Evolutionary conservation across 2,888 invertebrate genomes (phyloP).

Genomic region (Sepiola atlantica): DNA sequence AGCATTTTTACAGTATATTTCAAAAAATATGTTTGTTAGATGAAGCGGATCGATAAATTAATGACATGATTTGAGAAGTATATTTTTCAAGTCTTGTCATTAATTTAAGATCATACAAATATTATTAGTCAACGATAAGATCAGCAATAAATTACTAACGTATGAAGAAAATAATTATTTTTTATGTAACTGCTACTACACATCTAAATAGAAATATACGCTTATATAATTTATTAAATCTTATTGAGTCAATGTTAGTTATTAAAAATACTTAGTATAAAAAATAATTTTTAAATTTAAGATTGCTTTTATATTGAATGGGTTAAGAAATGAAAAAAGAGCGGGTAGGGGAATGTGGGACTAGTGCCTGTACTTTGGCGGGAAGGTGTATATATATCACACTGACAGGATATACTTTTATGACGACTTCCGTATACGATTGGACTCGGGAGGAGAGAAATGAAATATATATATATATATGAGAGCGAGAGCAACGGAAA

Average conservation of each 20-base stretch:
- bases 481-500: neutral
- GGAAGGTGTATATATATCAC: neutral
- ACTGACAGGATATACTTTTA: constrained; percentile 32
- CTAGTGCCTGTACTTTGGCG: neutral
- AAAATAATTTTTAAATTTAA: neutral
- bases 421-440: constrained; percentile 32
- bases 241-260: neutral
- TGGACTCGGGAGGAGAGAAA: neutral
- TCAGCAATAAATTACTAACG: neutral
- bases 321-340: neutral
- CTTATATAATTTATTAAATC: neutral
- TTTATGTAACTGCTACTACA: neutral
- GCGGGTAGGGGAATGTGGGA: neutral
- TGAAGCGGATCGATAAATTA: neutral
- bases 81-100: neutral
- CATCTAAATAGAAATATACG: neutral
- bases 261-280: neutral
- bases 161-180: neutral
- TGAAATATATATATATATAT: too few species aligned
- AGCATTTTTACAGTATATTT: neutral
- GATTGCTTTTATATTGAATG: too few species aligned
- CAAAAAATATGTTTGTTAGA: neutral
- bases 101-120: neutral
- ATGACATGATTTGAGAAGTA: neutral
- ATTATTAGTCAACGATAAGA: neutral